phyloP scores from a whole-genome alignment of 1,140 invertebrate genomes.

The Nomia melanderi region DNA sequence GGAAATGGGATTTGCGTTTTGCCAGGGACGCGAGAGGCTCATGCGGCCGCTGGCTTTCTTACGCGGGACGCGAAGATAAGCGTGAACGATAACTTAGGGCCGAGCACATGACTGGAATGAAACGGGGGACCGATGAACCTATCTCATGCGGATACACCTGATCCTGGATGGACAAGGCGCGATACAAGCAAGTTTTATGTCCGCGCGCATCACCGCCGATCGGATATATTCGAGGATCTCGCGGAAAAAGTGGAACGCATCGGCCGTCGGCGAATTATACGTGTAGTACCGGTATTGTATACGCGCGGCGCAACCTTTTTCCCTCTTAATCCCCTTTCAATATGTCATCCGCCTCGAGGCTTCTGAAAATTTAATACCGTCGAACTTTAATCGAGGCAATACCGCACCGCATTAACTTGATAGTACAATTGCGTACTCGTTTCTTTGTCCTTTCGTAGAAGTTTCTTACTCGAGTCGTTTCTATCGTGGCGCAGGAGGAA shows the following conservation, averaged over 20 bases:
- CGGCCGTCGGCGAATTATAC: too few relatives aligned
- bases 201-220: background rate
- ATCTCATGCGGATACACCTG: constrained; percentile 3
- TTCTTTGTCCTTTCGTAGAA: too few relatives aligned
- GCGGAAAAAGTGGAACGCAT: background rate
- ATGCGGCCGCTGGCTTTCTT: background rate
- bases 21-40: background rate
- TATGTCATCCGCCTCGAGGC: too few relatives aligned
- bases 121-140: background rate
- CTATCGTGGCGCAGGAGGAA: too few relatives aligned
- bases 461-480: too few relatives aligned
- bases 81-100: background rate
- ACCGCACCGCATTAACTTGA: too few relatives aligned
- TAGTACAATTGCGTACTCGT: too few relatives aligned
- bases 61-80: background rate
- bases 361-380: too few relatives aligned
- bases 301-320: background rate
- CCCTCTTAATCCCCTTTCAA: too few relatives aligned
- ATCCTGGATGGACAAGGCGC: background rate
- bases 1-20: background rate
- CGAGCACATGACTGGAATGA: background rate
- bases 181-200: background rate
- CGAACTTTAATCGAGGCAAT: too few relatives aligned
- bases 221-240: background rate
- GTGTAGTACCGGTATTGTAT: background rate